Conservation (phyloP, 2,797 vertebrate species). For the Nothura maculosa region DNA sequence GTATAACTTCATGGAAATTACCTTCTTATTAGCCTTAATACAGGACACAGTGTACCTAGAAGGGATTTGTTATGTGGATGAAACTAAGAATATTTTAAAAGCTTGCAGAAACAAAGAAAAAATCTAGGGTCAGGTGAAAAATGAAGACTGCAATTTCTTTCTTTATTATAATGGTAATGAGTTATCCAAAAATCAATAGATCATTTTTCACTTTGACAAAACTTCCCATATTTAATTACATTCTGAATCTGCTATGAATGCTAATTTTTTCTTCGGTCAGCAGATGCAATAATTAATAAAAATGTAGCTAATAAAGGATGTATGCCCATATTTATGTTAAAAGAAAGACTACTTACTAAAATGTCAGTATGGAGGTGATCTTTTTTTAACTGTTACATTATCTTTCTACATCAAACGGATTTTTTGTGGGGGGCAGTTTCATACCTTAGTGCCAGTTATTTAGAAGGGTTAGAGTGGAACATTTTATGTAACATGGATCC, state of each 20-base stretch:
- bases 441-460: neutral
- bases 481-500: neutral
- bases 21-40: neutral
- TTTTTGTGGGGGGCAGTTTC: neutral
- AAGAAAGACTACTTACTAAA: neutral
- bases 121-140: neutral
- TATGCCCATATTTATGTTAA: neutral
- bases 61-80: neutral
- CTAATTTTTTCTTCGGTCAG: slow-evolving; percentile 37
- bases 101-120: neutral
- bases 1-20: neutral
- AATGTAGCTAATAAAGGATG: neutral
- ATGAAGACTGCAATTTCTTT: slow-evolving; percentile 1
- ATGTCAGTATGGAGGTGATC: neutral
- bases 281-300: slow-evolving; percentile 9
- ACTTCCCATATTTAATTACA: neutral
- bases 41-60: neutral
- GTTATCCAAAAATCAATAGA: slow-evolving; percentile 45
- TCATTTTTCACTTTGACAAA: slow-evolving; percentile 3
- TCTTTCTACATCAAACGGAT: neutral
- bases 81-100: neutral
- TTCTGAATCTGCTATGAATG: neutral
- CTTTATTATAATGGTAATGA: neutral
- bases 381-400: neutral
- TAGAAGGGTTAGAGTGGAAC: neutral